Percentiles rank a stretch among this genome's conserved stretches.
Evolutionary conservation across 1,140 invertebrate species (phyloP).

Genomic region (Arctopsyche grandis): DNA sequence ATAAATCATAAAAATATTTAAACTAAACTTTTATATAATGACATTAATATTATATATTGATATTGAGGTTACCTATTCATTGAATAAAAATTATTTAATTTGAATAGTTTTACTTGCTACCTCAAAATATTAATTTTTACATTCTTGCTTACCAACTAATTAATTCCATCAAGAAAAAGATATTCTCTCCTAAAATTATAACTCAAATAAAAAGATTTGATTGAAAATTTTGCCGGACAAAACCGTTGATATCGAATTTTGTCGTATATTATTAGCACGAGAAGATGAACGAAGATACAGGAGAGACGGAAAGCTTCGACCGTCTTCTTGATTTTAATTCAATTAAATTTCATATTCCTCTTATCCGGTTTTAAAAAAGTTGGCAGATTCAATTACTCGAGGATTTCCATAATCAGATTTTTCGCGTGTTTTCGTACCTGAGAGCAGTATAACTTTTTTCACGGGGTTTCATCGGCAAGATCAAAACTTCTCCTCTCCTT

Average conservation of each 20-base stretch:
- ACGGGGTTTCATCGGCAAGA: conserved; percentile 32
- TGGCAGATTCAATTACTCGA: conserved; percentile 48
- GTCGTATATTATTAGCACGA: conserved; percentile 14
- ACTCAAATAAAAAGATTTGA: background rate
- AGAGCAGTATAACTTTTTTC: conserved; percentile 14
- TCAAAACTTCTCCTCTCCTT: conserved; percentile 13
- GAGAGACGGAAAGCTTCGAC: too few relatives aligned
- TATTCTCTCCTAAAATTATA: background rate
- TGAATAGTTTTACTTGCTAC: too few relatives aligned
- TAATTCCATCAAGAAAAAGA: too few relatives aligned
- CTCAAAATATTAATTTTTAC: too few relatives aligned
- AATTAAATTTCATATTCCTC: conserved; percentile 53
- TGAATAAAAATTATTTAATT: too few relatives aligned
- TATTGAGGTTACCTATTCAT: too few relatives aligned
- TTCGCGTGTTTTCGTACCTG: conserved; percentile 43
- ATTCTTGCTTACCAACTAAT: background rate
- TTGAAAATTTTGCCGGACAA: background rate
- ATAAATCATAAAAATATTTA: too few relatives aligned
- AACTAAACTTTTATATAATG: too few relatives aligned
- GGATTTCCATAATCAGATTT: conserved; percentile 52
- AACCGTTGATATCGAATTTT: conserved; percentile 18
- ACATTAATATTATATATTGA: too few relatives aligned
- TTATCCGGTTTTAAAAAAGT: conserved; percentile 48
- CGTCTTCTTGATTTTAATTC: conserved; percentile 50
- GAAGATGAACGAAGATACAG: background rate